A percentile compares a stretch with the other conserved stretches of the same genome.
phyloP scores from a whole-genome alignment of 1,140 invertebrate species.

The Hyphantria cunea region DNA sequence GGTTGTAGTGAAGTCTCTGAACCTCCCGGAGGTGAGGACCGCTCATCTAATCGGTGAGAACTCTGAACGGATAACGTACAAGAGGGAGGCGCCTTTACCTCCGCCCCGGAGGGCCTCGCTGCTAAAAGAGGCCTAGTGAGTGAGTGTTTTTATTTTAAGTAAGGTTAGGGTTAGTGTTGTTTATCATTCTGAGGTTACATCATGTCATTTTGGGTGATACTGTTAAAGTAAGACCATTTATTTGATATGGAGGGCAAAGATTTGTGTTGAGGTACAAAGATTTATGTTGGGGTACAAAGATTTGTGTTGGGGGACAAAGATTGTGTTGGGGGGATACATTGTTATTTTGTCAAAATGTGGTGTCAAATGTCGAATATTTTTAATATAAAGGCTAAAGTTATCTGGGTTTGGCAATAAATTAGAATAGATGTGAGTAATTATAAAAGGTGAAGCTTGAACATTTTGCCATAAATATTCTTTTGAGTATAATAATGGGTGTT shows the following conservation, averaged over 20 bases:
- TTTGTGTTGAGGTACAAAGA: too few species aligned
- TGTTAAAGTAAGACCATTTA: neutral
- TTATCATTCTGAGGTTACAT: neutral
- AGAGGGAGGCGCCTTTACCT: constrained; percentile 56
- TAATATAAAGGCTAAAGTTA: too few species aligned
- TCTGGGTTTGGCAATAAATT: too few species aligned
- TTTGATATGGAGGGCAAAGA: neutral
- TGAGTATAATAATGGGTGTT: too few species aligned
- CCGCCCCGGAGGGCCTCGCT: constrained; percentile 59
- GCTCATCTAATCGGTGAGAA: constrained; percentile 44
- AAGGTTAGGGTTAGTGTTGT: constrained; percentile 7
- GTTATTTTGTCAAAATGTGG: too few species aligned
- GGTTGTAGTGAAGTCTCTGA: constrained; percentile 56
- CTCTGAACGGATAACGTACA: constrained; percentile 40
- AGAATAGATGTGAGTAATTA: too few species aligned
- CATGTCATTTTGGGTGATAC: neutral
- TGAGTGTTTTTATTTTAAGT: constrained; percentile 2
- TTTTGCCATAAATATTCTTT: too few species aligned
- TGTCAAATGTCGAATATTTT: too few species aligned
- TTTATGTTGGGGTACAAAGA: neutral
- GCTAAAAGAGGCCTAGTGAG: constrained; percentile 41
- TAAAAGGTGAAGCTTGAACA: too few species aligned
- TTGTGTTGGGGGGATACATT: too few species aligned
- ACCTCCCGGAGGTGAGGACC: constrained; percentile 59
- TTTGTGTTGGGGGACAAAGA: neutral